Percentiles rank a stretch among this genome's conserved stretches.
These are phyloP conservation scores for Calyptommatus sinebrachiatus DNA, from an alignment of 2,113 vertebrate species.

Conservation along the genomic window DNA sequence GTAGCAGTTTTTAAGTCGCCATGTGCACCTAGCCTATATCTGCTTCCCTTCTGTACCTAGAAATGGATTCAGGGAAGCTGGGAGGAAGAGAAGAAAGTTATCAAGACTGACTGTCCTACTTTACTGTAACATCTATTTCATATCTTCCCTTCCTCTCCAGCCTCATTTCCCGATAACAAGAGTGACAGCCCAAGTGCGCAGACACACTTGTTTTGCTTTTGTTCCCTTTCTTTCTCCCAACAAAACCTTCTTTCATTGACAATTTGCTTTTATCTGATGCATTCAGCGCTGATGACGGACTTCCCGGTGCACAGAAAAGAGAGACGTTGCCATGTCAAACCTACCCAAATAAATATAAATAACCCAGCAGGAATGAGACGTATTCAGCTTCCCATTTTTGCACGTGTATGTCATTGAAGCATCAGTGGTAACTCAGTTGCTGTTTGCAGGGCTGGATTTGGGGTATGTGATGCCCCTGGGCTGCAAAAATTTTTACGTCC, in stretches of 20 bases:
- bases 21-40: no score
- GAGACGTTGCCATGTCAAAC: conserved; percentile 13
- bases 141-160: conserved; percentile 12
- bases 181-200: conserved; percentile 16
- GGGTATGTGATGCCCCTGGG: no score
- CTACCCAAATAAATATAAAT: conserved; percentile 19
- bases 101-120: conserved; percentile 10
- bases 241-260: neutral
- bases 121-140: conserved; percentile 31
- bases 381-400: neutral
- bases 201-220: conserved; percentile 13
- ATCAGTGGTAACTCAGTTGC: conserved; percentile 4
- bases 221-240: conserved; percentile 19
- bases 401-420: neutral
- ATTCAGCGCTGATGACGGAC: neutral
- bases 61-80: neutral
- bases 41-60: conserved; percentile 22
- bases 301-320: neutral
- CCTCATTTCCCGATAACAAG: conserved; percentile 39
- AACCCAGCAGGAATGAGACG: neutral
- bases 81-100: neutral
- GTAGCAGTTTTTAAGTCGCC: no score
- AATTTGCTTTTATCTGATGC: neutral
- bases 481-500: neutral
- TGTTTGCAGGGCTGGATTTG: no score